phyloP scores from a whole-genome alignment of 2,888 invertebrate genomes.

The Callimorpha dominula region DNA sequence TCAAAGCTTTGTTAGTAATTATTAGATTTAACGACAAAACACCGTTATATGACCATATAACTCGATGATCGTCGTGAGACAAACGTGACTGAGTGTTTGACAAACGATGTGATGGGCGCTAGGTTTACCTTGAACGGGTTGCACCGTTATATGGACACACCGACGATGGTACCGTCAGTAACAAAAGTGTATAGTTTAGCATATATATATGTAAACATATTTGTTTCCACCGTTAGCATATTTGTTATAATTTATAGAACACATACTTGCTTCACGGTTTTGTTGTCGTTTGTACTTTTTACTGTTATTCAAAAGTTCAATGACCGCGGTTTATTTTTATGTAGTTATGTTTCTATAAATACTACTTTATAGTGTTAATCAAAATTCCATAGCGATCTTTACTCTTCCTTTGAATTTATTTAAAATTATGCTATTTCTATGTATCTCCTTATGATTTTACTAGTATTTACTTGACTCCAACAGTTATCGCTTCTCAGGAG shows the following conservation, averaged over 20 bases:
- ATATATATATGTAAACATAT: slow-evolving; percentile 6
- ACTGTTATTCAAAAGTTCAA: slow-evolving; percentile 15
- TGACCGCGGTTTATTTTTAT: slow-evolving; percentile 4
- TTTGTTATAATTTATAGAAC: background rate
- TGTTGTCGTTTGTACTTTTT: slow-evolving; percentile 7
- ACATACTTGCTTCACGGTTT: slow-evolving; percentile 1
- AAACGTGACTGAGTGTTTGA: slow-evolving; percentile 40
- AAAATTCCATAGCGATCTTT: background rate
- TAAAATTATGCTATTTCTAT: background rate
- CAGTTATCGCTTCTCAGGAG: background rate
- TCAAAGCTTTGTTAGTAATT: slow-evolving; percentile 11
- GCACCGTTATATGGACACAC: slow-evolving; percentile 46
- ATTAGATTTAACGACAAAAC: slow-evolving; percentile 4
- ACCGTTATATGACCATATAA: slow-evolving; percentile 28
- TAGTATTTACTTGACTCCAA: background rate
- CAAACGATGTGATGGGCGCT: slow-evolving; percentile 36
- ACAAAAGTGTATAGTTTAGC: background rate
- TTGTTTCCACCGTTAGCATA: background rate
- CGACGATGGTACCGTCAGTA: slow-evolving; percentile 13
- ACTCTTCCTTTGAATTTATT: background rate
- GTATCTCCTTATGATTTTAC: too few species aligned
- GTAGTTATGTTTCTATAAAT: background rate
- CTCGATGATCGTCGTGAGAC: slow-evolving; percentile 30
- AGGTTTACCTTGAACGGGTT: slow-evolving; percentile 37
- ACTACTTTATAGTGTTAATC: background rate